Base-by-base conservation (phyloP, 2,113 vertebrate genomes). In the Dermatemys mawii region DNA sequence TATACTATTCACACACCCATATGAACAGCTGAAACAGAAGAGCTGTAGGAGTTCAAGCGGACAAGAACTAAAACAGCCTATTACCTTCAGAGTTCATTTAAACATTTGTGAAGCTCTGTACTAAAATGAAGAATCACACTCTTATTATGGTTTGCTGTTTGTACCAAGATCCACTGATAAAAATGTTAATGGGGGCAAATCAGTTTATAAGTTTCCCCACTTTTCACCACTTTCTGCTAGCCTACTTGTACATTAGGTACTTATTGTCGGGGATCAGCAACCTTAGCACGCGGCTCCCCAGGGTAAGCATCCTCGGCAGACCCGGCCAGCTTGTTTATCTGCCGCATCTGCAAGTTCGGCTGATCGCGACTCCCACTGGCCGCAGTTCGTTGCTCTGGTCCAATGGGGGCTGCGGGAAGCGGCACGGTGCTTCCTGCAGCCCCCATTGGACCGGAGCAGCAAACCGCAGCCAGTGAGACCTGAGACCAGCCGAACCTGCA, bases 1-100 rank as follows among this genome's bases (percentile, higher is more conserved):
- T 11, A 22, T 2, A 75, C 7, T 51, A 49, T 5, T 11, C 0
- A 0, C 17, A 81, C 5, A 41, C 22, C 11, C 0, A 0, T 70
- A 27, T 94, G 73, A 92, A 88, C 3, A 81, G 0, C 41, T 1
- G 35, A 53, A 2, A 22, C 63, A 70, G 63, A 70, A 70, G 17
- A 79, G 54, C 1, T 44, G 80, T 1, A 44, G 1, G 75, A 78
- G 3, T 29, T 76, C 24, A 76, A 76, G 22, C 3, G 6, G 83
- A 48, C 3, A 88, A 21, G 2, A 73, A 51, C 4, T 83, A 5
- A 0, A 80, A 76, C 5, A 3, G 4, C 32, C 83, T 35, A 41
- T 8, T 76, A 86, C 27, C 2, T 83, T 92, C 29, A 54, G 1
- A 11, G 51, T 57, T 29, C 4, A 22, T 19, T 29, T 70, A 53